phyloP scores from a whole-genome alignment of 2,888 invertebrate genomes.

The Nomada goodeniana region DNA sequence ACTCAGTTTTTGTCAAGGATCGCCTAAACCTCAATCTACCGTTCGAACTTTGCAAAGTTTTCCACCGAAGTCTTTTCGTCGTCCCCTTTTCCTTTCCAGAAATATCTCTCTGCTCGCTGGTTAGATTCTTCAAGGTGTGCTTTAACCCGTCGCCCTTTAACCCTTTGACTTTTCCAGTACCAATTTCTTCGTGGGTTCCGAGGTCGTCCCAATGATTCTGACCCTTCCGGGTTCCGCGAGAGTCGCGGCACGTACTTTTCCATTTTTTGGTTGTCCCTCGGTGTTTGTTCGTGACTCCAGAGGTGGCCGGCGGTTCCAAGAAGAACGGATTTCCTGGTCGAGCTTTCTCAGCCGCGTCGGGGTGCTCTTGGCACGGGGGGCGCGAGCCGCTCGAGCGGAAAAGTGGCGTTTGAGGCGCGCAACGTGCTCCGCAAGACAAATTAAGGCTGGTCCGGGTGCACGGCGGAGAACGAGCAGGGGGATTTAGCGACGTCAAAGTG shows the following conservation, averaged over 20 bases:
- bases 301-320: neutral
- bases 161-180: too few relatives aligned
- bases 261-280: neutral
- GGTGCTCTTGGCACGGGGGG: slow-evolving; percentile 61
- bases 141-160: too few relatives aligned
- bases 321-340: slow-evolving; percentile 34
- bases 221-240: too few relatives aligned
- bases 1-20: too few relatives aligned
- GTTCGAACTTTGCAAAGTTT: too few relatives aligned
- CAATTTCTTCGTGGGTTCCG: too few relatives aligned
- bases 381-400: slow-evolving; percentile 66
- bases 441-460: slow-evolving; percentile 62
- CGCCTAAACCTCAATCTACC: too few relatives aligned
- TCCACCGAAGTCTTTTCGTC: too few relatives aligned
- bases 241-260: neutral
- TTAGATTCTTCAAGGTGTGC: too few relatives aligned
- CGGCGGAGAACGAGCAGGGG: slow-evolving; percentile 37
- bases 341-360: slow-evolving; percentile 22
- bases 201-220: too few relatives aligned
- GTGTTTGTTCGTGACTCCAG: neutral
- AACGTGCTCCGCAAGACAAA: slow-evolving; percentile 68
- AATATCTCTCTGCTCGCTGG: too few relatives aligned
- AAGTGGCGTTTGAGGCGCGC: slow-evolving; percentile 70
- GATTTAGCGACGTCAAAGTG: slow-evolving; percentile 56
- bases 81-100: too few relatives aligned